These are phyloP conservation scores for Euwallacea similis DNA, from an alignment of 1,140 invertebrate genomes.

Conservation along the genomic window DNA sequence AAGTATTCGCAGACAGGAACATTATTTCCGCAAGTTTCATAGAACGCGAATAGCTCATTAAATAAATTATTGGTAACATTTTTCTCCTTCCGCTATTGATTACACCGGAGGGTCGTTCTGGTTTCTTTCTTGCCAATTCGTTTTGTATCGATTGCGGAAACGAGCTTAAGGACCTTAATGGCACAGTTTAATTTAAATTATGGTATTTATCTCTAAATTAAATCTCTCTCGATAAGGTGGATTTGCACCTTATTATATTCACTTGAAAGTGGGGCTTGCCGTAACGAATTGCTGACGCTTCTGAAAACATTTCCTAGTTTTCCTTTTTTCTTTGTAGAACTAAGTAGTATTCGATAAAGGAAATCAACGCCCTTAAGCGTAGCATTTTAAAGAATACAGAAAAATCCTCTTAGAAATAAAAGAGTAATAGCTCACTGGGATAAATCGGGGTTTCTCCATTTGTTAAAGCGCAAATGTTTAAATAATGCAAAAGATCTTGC, in stretches of 20 bases:
- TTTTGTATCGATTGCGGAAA: slow-evolving; percentile 34
- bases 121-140: slow-evolving; percentile 33
- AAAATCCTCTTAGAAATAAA: slow-evolving; percentile 6
- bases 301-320: neutral
- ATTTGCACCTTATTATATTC: slow-evolving; percentile 30
- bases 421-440: slow-evolving; percentile 20
- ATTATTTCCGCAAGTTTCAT: slow-evolving; percentile 21
- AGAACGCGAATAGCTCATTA: slow-evolving; percentile 34
- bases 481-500: slow-evolving; percentile 44
- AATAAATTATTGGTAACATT: slow-evolving; percentile 36
- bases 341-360: neutral
- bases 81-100: slow-evolving; percentile 34
- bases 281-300: slow-evolving; percentile 1
- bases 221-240: slow-evolving; percentile 17
- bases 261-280: slow-evolving; percentile 6
- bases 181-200: slow-evolving; percentile 36
- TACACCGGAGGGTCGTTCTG: slow-evolving; percentile 24
- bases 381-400: neutral
- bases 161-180: slow-evolving; percentile 30
- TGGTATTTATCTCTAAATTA: slow-evolving; percentile 28
- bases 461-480: slow-evolving; percentile 44
- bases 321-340: slow-evolving; percentile 1
- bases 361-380: neutral
- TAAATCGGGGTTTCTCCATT: slow-evolving; percentile 37
- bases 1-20: neutral